A percentile compares a stretch with the other conserved stretches of the same genome.
Conservation (phyloP, 2,888 invertebrate species). For the Drosophila atripex region DNA sequence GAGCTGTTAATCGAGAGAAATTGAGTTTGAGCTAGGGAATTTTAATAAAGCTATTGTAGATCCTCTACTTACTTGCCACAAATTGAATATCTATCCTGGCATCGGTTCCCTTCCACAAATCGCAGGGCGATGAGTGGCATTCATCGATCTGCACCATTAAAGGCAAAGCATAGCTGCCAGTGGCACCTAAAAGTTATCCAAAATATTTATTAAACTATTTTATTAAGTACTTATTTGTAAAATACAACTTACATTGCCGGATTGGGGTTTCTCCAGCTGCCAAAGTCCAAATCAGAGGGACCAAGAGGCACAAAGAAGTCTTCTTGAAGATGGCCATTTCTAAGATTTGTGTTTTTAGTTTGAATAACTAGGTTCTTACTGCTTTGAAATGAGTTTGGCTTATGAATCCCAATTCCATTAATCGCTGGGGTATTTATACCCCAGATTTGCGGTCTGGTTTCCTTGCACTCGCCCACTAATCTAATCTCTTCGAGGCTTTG, state of each 20-base stretch:
- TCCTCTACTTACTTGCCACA: constrained; percentile 71
- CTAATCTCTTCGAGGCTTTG: constrained; percentile 48
- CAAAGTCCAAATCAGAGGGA: constrained; percentile 38
- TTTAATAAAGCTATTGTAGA: background rate
- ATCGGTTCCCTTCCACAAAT: constrained; percentile 59
- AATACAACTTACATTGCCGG: constrained; percentile 59
- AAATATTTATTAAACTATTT: constrained; percentile 1
- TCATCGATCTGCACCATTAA: constrained; percentile 73
- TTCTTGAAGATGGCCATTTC: constrained; percentile 34
- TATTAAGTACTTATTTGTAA: background rate
- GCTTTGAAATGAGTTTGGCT: constrained; percentile 16
- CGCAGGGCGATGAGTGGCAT: constrained; percentile 73
- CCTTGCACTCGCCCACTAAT: constrained; percentile 49
- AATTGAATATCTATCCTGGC: constrained; percentile 77
- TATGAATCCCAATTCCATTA: constrained; percentile 26
- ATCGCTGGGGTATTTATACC: constrained; percentile 52
- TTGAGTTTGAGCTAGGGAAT: background rate
- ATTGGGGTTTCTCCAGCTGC: constrained; percentile 50
- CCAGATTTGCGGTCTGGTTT: constrained; percentile 24
- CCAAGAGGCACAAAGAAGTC: constrained; percentile 36
- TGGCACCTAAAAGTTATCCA: constrained; percentile 52
- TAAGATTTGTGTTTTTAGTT: background rate
- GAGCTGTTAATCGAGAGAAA: constrained; percentile 43
- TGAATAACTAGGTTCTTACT: background rate
- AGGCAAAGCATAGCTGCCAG: constrained; percentile 53